Conservation (phyloP, 2,113 vertebrate genomes). For the Ammodytes dubius region DNA sequence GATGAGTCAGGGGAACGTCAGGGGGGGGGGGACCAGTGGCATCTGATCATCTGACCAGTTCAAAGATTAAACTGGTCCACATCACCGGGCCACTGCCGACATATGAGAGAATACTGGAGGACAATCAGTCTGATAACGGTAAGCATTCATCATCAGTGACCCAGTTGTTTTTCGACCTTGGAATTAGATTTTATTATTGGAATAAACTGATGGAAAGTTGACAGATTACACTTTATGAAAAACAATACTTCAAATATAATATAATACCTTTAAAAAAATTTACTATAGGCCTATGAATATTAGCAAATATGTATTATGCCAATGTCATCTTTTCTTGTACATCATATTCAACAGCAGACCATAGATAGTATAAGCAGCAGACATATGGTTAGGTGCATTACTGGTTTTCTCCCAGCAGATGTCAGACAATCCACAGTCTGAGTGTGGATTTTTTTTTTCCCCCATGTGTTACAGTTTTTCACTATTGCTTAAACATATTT, state of each 20-base stretch:
- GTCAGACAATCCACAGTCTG: slow-evolving; percentile 46
- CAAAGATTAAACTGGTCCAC: slow-evolving; percentile 6
- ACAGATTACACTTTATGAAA: background rate
- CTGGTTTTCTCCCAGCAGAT: slow-evolving; percentile 60
- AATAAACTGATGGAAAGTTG: background rate
- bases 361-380: too few relatives aligned
- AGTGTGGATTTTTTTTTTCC: background rate
- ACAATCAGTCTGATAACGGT: background rate
- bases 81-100: background rate
- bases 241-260: background rate
- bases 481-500: too few relatives aligned
- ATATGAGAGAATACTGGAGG: background rate
- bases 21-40: slow-evolving; percentile 12
- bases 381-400: slow-evolving; percentile 19
- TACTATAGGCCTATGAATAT: background rate
- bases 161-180: background rate
- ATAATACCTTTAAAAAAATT: background rate
- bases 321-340: background rate
- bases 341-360: background rate
- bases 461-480: too few relatives aligned
- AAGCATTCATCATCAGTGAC: slow-evolving; percentile 26
- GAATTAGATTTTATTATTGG: background rate
- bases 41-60: slow-evolving; percentile 58
- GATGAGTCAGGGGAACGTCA: background rate
- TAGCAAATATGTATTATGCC: background rate